Base-by-base conservation (phyloP, 2,888 invertebrate species). In the Sinohyriopsis cumingii region DNA sequence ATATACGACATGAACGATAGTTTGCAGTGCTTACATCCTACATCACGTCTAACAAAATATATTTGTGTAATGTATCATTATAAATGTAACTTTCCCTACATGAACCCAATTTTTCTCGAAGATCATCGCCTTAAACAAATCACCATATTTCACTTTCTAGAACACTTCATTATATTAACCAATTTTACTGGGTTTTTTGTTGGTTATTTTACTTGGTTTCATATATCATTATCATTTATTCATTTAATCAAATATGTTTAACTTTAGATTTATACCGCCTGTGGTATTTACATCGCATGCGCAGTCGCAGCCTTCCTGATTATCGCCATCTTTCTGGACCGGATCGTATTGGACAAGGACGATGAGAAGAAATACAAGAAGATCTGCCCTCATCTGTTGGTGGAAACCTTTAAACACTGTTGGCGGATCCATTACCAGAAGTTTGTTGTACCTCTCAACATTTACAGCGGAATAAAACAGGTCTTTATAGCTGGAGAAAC, bases 381-480 rank as follows among this genome's bases (percentile, higher is more conserved):
- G 28, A 65, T 84, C 6, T 84, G 83, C 0, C 76, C 80, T 20
- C 64, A 77, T 18, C 79, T 86, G 20, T 59, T 83, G 45, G 63
- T 84, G 0, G 82, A 97, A 22, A 98, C 98, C 1, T 94, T 95
- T 75, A 94, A 94, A 88, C 98, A 98, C 88, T 92, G 97, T 87
- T 95, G 95, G 90, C 95, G 76, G 6, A 80, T 97, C 88, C 95
- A 95, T 0, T 95, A 96, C 88, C 97, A 98, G 87, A 94, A 97
- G 85, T 92, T 98, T 9, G 93, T 99, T 55, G 96, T 98, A 77
- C 98, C 98, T 1, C 94, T 99, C 76, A 99, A 98, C 0, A 92
- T 99, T 65, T 99, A 96, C 94, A 97, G 97, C 84, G 99, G 99
- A 69, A 95, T 99, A 93, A 98, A 99, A 89, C 98, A 98, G 89